phyloP scores from a whole-genome alignment of 2,888 invertebrate species.

The Andrena camellia region DNA sequence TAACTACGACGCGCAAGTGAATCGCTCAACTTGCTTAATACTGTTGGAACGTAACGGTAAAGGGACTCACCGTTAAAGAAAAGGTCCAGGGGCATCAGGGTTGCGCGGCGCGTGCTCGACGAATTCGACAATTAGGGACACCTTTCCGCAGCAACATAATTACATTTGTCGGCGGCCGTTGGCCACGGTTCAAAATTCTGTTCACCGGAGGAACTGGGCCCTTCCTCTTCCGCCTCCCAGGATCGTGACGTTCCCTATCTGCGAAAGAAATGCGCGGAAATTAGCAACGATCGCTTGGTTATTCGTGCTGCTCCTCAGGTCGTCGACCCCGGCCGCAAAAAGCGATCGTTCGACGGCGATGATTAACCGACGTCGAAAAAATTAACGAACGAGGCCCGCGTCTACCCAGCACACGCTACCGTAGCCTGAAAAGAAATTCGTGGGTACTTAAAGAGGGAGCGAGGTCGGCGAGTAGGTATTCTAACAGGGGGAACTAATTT shows the following conservation, averaged over 20 bases:
- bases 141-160: conserved; percentile 72
- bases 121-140: conserved; percentile 74
- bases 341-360: neutral
- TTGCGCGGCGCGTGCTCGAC: conserved; percentile 51
- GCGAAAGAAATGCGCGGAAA: neutral
- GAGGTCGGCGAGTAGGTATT: conserved; percentile 9
- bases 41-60: neutral
- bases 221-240: conserved; percentile 14
- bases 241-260: neutral
- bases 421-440: neutral
- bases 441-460: conserved; percentile 15
- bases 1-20: neutral
- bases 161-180: conserved; percentile 69
- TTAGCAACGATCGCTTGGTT: neutral
- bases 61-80: conserved; percentile 21
- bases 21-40: neutral
- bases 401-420: too few relatives aligned
- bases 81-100: conserved; percentile 56
- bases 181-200: conserved; percentile 74
- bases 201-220: conserved; percentile 53
- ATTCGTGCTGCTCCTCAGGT: neutral
- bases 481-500: conserved; percentile 31
- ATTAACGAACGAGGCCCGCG: conserved; percentile 8
- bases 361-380: conserved; percentile 17
- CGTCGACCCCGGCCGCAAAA: neutral